Base-by-base conservation (phyloP, 2,797 vertebrate genomes). In the Dipus sagitta region DNA sequence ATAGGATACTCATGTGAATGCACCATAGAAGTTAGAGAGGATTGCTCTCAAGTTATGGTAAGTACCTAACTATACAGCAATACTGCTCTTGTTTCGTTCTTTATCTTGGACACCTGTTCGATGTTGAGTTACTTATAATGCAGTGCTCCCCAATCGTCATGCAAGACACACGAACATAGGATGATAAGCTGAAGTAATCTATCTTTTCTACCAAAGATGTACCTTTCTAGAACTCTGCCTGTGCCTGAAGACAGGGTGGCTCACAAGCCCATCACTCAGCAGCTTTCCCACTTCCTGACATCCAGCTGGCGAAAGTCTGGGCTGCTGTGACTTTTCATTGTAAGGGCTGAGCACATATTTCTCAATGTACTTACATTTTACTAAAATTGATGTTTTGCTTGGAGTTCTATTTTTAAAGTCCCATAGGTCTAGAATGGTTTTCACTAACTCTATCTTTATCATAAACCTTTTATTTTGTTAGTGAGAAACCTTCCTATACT, bases 341-440 rank as follows among this genome's bases (percentile, higher is more conserved):
- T 34, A n/a, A 58, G 13, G 4, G 14, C 54, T 17, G 4, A n/a
- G 14, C 3, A 20, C 60, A 21, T 68, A 32, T 68, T 92, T 91
- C 82, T 71, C 82, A 54, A 32, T 32, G 6, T 79, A 74, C 3
- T 24, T 72, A 34, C 26, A 79, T 87, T 60, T 71, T 76, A 34
- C 10, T 65, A 64, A 26, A 32, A 80, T 86, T 82, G 6, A 14
- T 88, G 30, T 65, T 85, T 93, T 87, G 28, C 2, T 34, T 78
- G 68, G 20, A 60, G 52, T 74, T 95, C 58, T 90, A 14, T 68
- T 80, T 86, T 64, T 30, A 60, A 70, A 85, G 24, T 84, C 90
- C 32, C 20, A 3, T 24, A 30, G 11, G 24, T 54, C 65, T 68
- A 67, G 13, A 72, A 47, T 71, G 38, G 2, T 88, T 93, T 94